These are phyloP conservation scores for Raja brachyura DNA, from an alignment of 2,113 vertebrate species.

Conservation along the genomic window DNA sequence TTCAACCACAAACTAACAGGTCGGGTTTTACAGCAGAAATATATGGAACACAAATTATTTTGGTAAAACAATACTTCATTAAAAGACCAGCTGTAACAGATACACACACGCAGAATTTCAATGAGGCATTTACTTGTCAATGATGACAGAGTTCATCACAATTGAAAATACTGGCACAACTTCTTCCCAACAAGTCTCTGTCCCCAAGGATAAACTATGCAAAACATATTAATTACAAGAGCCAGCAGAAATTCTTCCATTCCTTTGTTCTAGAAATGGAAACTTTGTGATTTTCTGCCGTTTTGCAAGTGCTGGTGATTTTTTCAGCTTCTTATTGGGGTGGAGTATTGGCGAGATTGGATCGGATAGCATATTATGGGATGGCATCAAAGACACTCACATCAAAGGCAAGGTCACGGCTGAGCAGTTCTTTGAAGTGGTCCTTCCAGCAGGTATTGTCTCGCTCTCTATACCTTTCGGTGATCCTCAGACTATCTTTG, in stretches of 20 bases:
- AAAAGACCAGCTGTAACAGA: background rate
- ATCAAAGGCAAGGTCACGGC: too few relatives aligned
- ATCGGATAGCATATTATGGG: too few relatives aligned
- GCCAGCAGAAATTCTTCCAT: background rate
- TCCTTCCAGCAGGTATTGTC: too few relatives aligned
- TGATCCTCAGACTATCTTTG: too few relatives aligned
- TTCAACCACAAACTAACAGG: background rate
- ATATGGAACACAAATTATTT: conserved; percentile 7
- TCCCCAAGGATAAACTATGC: background rate
- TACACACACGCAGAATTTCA: background rate
- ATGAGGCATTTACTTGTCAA: background rate
- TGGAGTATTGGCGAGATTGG: too few relatives aligned
- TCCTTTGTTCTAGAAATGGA: background rate
- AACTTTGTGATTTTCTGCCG: background rate
- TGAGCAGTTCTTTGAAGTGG: too few relatives aligned
- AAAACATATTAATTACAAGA: background rate
- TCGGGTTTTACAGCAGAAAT: background rate
- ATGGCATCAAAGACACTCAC: too few relatives aligned
- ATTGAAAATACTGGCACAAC: background rate
- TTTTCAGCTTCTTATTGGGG: too few relatives aligned
- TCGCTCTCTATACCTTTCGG: too few relatives aligned
- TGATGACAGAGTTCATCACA: background rate
- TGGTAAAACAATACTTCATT: background rate
- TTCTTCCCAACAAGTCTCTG: background rate
- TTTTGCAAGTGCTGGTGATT: too few relatives aligned